Evolutionary conservation across 2,797 vertebrate genomes (phyloP), one percentile per base, ranked within the genome.

Genomic region (Todus mexicanus): DNA sequence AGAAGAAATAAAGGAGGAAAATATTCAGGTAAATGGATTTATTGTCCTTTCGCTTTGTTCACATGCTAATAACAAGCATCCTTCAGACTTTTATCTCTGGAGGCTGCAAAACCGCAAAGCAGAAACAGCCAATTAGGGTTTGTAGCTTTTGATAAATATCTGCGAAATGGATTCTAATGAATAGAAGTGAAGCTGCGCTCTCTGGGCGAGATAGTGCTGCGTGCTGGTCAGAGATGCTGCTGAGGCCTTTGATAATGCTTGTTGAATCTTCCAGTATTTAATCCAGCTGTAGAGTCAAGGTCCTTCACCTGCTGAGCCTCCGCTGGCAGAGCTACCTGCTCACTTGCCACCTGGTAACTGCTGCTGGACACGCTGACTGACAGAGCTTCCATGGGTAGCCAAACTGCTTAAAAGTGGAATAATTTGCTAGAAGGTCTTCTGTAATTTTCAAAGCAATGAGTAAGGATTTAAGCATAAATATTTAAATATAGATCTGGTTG

Each of bases 1-100:
- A 99, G 98, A 97, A 98, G 99, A 95, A 99, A 99, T 95, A 98
- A 98, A 98, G 99, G 99, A 93, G 99, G 99, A 50, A 99, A 99
- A 97, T 99, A 99, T 85, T 99, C 99, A 53, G 99, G 99, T 99
- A 98, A 97, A 97, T 87, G 75, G 86, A 91, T 87, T 63, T 72
- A 68, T 87, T 63, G 48, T 81, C 66, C 84, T 87, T 90, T 63
- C 1, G 14, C 71, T 42, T 1, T 31, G 56, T 47, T 68, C 87
- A 40, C 53, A 1, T 57, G 71, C 37, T 94, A 91, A 95, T 91
- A 90, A 40, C 79, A 20, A 80, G 38, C 91, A 93, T 95, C 69
- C 82, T 71, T 95, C 92, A 89, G 75, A 27, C 60, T 80, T 78
- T 56, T 26, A 15, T 84, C 93, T 85, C 82, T 33, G 66, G 80